Percentiles rank a stretch among this genome's conserved stretches.
Evolutionary conservation across 1,140 invertebrate genomes (phyloP).

Genomic region (Leptonema lineaticorne): DNA sequence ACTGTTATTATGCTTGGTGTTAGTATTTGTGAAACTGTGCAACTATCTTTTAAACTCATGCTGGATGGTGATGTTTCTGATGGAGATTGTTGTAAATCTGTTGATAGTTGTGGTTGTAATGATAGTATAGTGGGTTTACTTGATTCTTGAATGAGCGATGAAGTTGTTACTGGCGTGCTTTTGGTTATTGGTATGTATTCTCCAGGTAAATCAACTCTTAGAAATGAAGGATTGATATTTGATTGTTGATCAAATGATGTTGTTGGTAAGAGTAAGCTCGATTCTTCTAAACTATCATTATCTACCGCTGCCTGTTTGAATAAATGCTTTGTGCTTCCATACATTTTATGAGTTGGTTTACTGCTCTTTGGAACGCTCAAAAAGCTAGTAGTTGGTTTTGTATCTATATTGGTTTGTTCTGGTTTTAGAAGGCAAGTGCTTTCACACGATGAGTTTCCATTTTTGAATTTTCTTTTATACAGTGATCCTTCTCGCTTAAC

Average conservation of each 20-base stretch:
- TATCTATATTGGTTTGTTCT: slow-evolving; percentile 15
- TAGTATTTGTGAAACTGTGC: slow-evolving; percentile 22
- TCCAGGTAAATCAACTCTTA: slow-evolving; percentile 32
- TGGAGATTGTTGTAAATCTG: slow-evolving; percentile 29
- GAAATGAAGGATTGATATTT: slow-evolving; percentile 24
- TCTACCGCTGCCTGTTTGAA: slow-evolving; percentile 46
- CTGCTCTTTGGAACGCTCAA: slow-evolving; percentile 43
- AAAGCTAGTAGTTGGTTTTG: slow-evolving; percentile 29
- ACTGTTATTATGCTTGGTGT: slow-evolving; percentile 27
- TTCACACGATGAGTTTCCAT: slow-evolving; percentile 27
- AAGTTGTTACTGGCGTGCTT: not conserved
- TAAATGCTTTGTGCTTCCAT: slow-evolving; percentile 51
- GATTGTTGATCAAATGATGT: slow-evolving; percentile 25
- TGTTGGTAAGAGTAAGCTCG: slow-evolving; percentile 34
- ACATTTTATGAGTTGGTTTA: slow-evolving; percentile 46
- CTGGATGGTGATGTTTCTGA: slow-evolving; percentile 21
- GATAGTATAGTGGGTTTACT: slow-evolving; percentile 19
- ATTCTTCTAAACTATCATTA: slow-evolving; percentile 41
- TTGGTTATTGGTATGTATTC: slow-evolving; percentile 30
- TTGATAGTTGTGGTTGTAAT: slow-evolving; percentile 16
- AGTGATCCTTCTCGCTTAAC: slow-evolving; percentile 36
- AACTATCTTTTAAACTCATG: slow-evolving; percentile 18
- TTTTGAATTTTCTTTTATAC: slow-evolving; percentile 38
- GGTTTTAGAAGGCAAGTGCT: slow-evolving; percentile 31
- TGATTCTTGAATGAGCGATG: slow-evolving; percentile 13